Evolutionary conservation across 2,888 invertebrate species (phyloP).

Genomic region (Osmoderma eremita): DNA sequence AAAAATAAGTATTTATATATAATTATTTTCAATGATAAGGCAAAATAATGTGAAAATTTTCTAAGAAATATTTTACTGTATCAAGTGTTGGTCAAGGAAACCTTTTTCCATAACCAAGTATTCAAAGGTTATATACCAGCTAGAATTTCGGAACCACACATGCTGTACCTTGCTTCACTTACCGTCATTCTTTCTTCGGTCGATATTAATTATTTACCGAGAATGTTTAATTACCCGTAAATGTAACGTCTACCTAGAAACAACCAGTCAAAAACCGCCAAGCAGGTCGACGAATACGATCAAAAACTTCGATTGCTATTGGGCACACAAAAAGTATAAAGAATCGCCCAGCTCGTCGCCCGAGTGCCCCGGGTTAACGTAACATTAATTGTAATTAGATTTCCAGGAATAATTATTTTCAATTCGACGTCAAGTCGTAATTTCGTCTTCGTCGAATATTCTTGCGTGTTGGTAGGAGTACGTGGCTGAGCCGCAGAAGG

Average conservation of each 20-base stretch:
- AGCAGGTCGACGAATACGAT: constrained; percentile 3
- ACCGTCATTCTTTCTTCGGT: constrained; percentile 6
- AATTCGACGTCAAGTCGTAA: constrained; percentile 13
- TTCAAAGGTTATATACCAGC: too few relatives aligned
- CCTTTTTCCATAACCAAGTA: too few relatives aligned
- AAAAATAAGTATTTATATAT: too few relatives aligned
- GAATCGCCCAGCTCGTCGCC: constrained; percentile 1
- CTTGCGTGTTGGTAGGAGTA: neutral
- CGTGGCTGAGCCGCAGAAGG: too few relatives aligned
- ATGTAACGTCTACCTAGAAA: constrained; percentile 31
- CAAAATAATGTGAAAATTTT: too few relatives aligned
- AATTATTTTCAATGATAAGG: too few relatives aligned
- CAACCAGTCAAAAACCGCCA: constrained; percentile 24
- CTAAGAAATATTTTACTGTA: too few relatives aligned
- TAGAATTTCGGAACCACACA: too few relatives aligned
- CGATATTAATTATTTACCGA: constrained; percentile 30
- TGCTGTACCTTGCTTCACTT: neutral
- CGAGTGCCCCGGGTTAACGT: constrained; percentile 15
- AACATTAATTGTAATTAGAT: constrained; percentile 30
- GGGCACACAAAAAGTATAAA: constrained; percentile 1
- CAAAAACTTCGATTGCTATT: constrained; percentile 24
- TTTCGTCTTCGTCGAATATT: constrained; percentile 8
- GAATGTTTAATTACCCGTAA: constrained; percentile 35
- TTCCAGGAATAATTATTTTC: constrained; percentile 26
- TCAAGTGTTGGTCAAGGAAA: too few relatives aligned